Evolutionary conservation across 2,113 vertebrate species (phyloP), one percentile per base, ranked within the genome.

Genomic region (Silurus asotus): DNA sequence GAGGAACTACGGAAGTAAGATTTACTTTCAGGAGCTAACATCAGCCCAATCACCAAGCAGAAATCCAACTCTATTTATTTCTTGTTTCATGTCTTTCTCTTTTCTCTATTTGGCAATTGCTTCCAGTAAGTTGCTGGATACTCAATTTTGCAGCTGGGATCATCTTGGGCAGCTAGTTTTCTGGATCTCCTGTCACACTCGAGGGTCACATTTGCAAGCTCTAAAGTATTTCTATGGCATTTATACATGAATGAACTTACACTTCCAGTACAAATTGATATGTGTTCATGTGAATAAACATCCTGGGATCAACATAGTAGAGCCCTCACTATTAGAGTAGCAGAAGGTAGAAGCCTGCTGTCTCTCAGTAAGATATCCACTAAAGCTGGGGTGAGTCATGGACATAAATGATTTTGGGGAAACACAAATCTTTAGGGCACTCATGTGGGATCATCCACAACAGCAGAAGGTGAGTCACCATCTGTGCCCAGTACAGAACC

Each of bases 341-440:
- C 45, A 49, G 19, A 49, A 49, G 17, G 19, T 4, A 69, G 5
- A 69, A 17, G 67, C 15, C 67, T 69, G 28, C 48, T 76, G 74
- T 53, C 14, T 76, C 49, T 23, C 74, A 55, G 49, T 55, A 3
- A 53, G 45, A 49, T 74, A 74, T 51, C 8, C 70, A 74, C 8
- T 74, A 51, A 74, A 74, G 6, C 19, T 49, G 48, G 45, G 7
- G 49, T 77, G 74, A 77, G 51, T 55, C 74, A 77, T 77, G n/a
- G 74, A 77, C 13, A 77, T 55, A 53, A 75, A 75, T 17, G 17
- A 28, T 55, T 45, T 79, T 79, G 28, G 77, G 77, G 56, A 79
- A 79, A 10, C 20, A 59, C 55, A 59, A 2, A 59, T 45, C 56
- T 79, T 37, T 55, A 55, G 2, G 13, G 6, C 8, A 25, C 5